Base-by-base conservation (phyloP, 2,888 invertebrate species). In the Neocrepidodera transversa region DNA sequence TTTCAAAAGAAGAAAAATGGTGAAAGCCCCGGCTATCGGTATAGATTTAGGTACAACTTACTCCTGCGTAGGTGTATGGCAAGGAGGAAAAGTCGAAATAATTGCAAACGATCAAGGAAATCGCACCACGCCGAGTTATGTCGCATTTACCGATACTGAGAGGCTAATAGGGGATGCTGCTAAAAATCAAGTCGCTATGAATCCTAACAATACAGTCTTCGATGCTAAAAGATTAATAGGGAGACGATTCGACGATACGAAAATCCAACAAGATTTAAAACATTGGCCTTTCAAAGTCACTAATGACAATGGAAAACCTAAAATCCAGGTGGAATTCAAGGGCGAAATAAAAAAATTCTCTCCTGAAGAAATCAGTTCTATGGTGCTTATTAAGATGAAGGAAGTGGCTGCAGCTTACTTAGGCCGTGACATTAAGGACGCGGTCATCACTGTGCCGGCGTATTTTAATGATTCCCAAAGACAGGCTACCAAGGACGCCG, bases 71-170 rank as follows among this genome's bases (percentile, higher is more conserved):
- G 91, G 88, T 35, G 90, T 92, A 17, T 92, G 89, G 81, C 89
- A 90, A 72, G 85, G 91, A 73, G 89, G 91, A 49, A 91, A 91
- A 77, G 91, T 92, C 70, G 91, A 92, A 76, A 91, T 92, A 65
- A 92, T 93, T 75, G 92, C 93, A 58, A 93, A 93, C 76, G 92
- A 93, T 77, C 92, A 93, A 62, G 93, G 93, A 64, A 93, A 93
- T 79, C 81, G 93, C 54, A 93, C 92, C n/a, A 93, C 93, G 30
- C 93, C 93, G n/a, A 87, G 87, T 53, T 89, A 89, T 76, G 89
- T 90, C 55, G 89, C 89, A 11, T 90, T 90, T 77, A 89, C 82
- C 8, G 87, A 88, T 75, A 84, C 83, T 7, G 87, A 88, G 77
- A 81, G 88, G 32, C 82, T 88, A 51, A 86, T 88, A 71, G 88